Evolutionary conservation across 2,113 vertebrate genomes (phyloP).

Genomic region (Corythornis vintsioides): DNA sequence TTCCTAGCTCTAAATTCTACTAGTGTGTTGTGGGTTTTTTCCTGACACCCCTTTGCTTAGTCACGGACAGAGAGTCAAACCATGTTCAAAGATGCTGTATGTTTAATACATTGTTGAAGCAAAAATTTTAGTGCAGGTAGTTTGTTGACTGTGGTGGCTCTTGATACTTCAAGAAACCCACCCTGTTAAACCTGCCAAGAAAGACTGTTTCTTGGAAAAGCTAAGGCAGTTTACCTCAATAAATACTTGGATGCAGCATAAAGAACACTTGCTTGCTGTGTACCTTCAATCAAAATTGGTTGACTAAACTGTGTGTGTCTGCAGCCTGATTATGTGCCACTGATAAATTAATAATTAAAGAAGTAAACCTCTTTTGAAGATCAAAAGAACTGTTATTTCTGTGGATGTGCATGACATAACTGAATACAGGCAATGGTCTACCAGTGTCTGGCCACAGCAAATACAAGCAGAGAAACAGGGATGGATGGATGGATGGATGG

Average conservation of each 20-base stretch:
- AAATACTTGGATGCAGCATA: not conserved
- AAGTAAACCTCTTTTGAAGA: slow-evolving; percentile 38
- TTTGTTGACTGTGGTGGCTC: not conserved
- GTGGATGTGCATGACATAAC: not conserved
- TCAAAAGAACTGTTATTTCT: not conserved
- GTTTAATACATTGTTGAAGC: not conserved
- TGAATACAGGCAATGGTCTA: not conserved
- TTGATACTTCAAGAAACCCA: not conserved
- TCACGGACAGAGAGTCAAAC: not conserved
- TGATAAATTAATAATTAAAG: slow-evolving; percentile 49
- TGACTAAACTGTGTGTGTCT: not conserved
- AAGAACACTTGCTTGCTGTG: not conserved
- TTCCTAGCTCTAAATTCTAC: not conserved
- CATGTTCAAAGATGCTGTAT: not conserved
- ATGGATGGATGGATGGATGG: not conserved
- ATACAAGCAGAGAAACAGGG: not conserved
- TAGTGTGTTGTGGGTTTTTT: accelerated
- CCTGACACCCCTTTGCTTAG: not conserved
- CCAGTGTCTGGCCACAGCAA: not conserved
- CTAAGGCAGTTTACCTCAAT: not conserved
- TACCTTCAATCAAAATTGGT: slow-evolving; percentile 4
- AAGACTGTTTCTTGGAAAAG: slow-evolving; percentile 10
- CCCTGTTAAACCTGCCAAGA: not conserved
- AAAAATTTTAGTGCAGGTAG: not conserved
- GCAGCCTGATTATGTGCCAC: not conserved